Conservation (phyloP, 2,888 invertebrate genomes). For the Saturnia japonica region DNA sequence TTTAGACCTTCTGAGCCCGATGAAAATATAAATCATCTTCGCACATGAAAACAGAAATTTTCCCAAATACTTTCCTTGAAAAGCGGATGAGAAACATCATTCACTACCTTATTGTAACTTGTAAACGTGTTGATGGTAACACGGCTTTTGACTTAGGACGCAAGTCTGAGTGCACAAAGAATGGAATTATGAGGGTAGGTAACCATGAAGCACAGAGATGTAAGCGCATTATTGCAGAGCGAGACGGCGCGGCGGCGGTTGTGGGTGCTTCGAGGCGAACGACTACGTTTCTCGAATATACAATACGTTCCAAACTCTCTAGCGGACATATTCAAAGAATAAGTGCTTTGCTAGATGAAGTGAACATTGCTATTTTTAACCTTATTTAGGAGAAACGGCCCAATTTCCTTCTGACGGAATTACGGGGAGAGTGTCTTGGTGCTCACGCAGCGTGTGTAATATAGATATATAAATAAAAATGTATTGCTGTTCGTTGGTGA, state of each 20-base stretch:
- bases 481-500: too few relatives aligned
- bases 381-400: conserved; percentile 58
- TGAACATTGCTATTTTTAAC: conserved; percentile 56
- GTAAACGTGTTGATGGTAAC: conserved; percentile 59
- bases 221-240: conserved; percentile 78
- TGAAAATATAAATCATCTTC: not conserved
- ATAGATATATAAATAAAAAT: not conserved
- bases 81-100: conserved; percentile 40
- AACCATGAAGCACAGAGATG: conserved; percentile 55
- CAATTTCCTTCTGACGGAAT: conserved; percentile 54
- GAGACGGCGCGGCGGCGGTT: conserved; percentile 46
- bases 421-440: conserved; percentile 29
- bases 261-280: conserved; percentile 45
- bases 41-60: not conserved
- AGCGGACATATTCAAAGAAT: conserved; percentile 63
- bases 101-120: conserved; percentile 48
- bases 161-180: conserved; percentile 64
- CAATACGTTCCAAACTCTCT: conserved; percentile 70
- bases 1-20: not conserved
- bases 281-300: conserved; percentile 69
- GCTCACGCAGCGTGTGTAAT: not conserved
- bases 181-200: conserved; percentile 71
- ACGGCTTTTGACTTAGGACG: conserved; percentile 72
- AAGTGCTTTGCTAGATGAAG: conserved; percentile 69
- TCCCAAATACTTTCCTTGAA: not conserved